Conservation (phyloP, 2,113 vertebrate species). For the Callaeas wilsoni region DNA sequence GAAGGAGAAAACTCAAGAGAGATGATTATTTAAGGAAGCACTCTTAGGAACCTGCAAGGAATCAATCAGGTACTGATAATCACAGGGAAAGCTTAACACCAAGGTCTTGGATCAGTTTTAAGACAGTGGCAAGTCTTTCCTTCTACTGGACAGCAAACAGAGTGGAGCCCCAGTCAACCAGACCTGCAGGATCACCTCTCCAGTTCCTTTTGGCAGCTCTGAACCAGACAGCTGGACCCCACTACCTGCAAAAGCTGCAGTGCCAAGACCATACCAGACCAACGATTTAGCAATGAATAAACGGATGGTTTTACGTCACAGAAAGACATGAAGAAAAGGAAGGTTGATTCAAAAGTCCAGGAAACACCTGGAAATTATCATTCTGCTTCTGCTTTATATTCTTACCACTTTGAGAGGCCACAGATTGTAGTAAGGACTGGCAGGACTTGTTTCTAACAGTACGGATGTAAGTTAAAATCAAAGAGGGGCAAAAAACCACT, state of each 20-base stretch:
- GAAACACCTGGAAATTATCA: background rate
- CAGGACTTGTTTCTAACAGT: background rate
- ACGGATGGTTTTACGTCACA: background rate
- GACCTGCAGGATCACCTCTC: background rate
- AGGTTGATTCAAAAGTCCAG: background rate
- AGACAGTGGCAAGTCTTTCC: background rate
- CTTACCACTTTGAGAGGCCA: background rate
- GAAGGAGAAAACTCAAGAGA: background rate
- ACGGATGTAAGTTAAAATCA: background rate
- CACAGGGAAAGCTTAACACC: background rate
- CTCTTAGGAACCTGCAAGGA: background rate
- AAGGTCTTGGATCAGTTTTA: background rate
- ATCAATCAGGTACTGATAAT: background rate
- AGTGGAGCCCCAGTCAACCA: background rate
- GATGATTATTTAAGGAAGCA: background rate
- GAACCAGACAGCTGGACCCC: background rate
- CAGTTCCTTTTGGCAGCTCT: background rate
- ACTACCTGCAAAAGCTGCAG: background rate
- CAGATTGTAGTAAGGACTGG: background rate
- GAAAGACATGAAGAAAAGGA: background rate
- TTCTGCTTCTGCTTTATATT: background rate
- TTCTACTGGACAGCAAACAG: background rate
- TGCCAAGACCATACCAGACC: background rate
- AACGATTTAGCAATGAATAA: background rate
- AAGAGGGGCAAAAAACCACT: accelerated